Percentiles rank a stretch among this genome's conserved stretches.
Conservation (phyloP, 2,797 vertebrate genomes). For the Artibeus jamaicensis region DNA sequence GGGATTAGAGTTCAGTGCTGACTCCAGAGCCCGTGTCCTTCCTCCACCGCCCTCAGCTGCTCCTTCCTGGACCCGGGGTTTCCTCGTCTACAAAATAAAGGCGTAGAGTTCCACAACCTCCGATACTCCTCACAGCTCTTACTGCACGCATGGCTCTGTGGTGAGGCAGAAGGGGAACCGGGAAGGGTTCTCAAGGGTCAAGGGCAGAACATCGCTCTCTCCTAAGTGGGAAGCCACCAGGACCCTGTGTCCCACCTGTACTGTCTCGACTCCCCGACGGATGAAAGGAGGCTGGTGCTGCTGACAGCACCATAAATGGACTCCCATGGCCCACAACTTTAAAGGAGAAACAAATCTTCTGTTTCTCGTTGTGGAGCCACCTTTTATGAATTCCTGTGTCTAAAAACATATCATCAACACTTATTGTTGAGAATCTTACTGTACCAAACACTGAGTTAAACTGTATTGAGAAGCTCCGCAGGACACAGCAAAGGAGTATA, state of each 20-base stretch:
- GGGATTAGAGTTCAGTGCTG: neutral
- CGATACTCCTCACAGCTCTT: neutral
- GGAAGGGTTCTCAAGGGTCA: neutral
- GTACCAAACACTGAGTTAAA: neutral
- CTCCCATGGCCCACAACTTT: neutral
- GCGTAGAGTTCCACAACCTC: neutral
- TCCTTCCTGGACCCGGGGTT: neutral
- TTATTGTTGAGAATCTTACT: neutral
- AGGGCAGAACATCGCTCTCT: neutral
- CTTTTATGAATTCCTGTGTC: constrained; percentile 12
- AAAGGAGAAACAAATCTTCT: neutral
- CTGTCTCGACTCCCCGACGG: neutral
- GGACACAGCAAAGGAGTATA: neutral
- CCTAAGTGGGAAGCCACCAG: neutral
- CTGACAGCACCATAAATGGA: neutral
- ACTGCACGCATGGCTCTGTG: neutral
- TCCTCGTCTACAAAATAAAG: neutral
- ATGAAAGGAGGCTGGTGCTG: neutral
- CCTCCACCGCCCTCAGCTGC: neutral
- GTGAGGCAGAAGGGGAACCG: neutral
- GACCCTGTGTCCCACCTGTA: neutral
- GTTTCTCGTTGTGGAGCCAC: neutral
- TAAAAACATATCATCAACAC: neutral
- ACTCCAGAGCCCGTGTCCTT: neutral
- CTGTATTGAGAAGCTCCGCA: neutral